Conservation (phyloP, 2,797 vertebrate species). For the Pogoniulus pusillus region DNA sequence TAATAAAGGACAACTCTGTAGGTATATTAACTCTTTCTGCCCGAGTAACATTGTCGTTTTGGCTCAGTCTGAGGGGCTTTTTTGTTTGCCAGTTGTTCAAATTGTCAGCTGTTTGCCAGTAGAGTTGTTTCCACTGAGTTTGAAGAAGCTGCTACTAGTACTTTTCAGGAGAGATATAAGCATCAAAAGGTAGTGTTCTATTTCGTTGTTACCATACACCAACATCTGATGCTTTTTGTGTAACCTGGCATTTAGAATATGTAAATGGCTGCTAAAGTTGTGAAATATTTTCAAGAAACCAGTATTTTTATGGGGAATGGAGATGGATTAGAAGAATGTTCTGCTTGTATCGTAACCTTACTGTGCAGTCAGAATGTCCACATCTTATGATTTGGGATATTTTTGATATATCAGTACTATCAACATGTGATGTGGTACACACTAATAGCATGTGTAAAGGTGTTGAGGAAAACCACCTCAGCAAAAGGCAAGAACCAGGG, state of each 20-base stretch:
- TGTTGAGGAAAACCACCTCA: background rate
- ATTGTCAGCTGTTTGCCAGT: background rate
- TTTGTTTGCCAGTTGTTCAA: background rate
- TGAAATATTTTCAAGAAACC: background rate
- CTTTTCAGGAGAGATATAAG: background rate
- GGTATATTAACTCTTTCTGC: background rate
- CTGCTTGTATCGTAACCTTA: background rate
- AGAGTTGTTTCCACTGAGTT: accelerated
- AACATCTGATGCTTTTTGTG: background rate
- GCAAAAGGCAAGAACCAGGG: background rate
- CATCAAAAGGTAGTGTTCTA: background rate
- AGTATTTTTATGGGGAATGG: background rate
- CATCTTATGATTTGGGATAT: background rate
- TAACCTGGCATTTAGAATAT: background rate
- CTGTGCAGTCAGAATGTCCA: background rate
- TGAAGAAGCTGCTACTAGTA: background rate
- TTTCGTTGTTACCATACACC: background rate
- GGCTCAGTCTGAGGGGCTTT: background rate
- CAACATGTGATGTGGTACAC: background rate
- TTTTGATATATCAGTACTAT: background rate
- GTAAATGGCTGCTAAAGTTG: background rate
- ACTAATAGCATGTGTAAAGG: background rate
- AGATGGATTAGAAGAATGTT: background rate
- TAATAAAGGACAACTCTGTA: background rate
- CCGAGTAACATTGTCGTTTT: background rate